Conservation (phyloP, 2,113 vertebrate species). For the Pituophis catenifer region DNA sequence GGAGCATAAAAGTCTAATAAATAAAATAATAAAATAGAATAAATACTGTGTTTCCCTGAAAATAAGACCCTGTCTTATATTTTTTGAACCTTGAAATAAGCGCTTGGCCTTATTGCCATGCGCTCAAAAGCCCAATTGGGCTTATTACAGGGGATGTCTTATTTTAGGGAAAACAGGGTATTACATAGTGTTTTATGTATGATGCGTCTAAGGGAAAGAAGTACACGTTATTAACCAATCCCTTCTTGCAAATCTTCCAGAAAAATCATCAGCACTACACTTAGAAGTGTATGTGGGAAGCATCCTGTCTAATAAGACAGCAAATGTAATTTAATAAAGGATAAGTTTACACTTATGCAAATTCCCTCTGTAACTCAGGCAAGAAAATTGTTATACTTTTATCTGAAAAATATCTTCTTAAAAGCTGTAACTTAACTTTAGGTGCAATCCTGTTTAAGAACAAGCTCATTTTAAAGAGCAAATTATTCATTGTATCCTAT, state of each 20-base stretch:
- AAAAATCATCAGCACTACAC: neutral
- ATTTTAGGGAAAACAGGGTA: too few relatives aligned
- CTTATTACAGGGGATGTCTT: too few relatives aligned
- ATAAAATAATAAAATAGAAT: neutral
- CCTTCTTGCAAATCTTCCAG: neutral
- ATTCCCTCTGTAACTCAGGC: neutral
- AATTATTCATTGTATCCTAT: neutral
- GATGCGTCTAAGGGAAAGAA: neutral
- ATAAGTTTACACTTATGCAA: neutral
- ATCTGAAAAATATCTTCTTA: neutral
- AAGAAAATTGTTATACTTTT: neutral
- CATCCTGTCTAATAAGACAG: neutral
- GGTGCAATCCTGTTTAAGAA: neutral
- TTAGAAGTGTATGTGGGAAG: neutral
- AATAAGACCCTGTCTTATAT: too few relatives aligned
- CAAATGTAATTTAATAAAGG: neutral
- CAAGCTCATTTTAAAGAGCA: neutral
- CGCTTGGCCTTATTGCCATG: too few relatives aligned
- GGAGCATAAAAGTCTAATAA: neutral
- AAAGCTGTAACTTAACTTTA: neutral
- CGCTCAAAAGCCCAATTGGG: too few relatives aligned
- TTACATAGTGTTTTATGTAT: neutral
- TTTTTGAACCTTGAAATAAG: too few relatives aligned
- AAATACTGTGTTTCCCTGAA: neutral
- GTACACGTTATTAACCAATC: neutral